phyloP scores from a whole-genome alignment of 30 jellyfish, hydroid and myxozoan genomes.

The Hydra vulgaris region DNA sequence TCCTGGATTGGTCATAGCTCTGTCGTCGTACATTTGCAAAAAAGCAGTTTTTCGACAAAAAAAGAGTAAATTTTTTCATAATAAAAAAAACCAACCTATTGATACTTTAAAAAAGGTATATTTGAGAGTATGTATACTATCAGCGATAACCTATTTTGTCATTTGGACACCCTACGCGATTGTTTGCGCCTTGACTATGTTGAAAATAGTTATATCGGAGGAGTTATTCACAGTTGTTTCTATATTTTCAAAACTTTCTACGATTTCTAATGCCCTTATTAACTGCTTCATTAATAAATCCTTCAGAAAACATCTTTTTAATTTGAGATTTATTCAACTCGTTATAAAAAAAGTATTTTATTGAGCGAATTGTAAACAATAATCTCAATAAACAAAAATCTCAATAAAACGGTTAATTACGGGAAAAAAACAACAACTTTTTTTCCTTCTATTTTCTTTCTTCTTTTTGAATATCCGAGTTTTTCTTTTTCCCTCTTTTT shows the following conservation, averaged over 20 bases:
- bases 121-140: background rate
- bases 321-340: background rate
- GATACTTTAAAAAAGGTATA: background rate
- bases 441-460: too few species aligned
- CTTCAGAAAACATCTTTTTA: background rate
- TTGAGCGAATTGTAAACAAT: too few species aligned
- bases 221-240: background rate
- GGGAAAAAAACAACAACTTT: too few species aligned
- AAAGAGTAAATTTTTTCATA: background rate
- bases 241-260: constrained; percentile 4
- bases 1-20: background rate
- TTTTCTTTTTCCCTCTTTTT: too few species aligned
- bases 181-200: background rate
- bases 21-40: background rate
- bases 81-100: background rate
- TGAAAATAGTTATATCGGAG: background rate
- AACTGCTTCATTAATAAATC: background rate
- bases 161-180: constrained; percentile 13
- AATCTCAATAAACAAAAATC: too few species aligned
- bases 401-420: too few species aligned
- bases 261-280: background rate
- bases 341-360: too few species aligned
- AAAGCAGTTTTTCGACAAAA: background rate
- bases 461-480: too few species aligned
- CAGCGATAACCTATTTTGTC: background rate